Percentiles rank a stretch among this genome's conserved stretches.
Conservation (phyloP, 2,797 vertebrate genomes). For the Gambelia wislizenii region DNA sequence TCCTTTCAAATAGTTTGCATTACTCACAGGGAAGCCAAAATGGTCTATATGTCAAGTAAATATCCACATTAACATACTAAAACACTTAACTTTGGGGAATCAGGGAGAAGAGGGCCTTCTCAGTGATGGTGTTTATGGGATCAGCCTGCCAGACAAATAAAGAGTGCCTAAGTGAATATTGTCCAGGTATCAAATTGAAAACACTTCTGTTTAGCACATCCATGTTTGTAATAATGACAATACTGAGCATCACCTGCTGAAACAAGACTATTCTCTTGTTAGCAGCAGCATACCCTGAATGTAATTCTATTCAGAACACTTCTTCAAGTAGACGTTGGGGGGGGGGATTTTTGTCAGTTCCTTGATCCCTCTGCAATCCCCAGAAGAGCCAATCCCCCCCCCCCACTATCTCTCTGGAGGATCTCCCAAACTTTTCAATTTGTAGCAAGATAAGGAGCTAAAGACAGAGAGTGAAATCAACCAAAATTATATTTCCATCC, state of each 20-base stretch:
- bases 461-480: too few species aligned
- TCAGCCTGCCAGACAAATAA: not conserved
- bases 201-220: not conserved
- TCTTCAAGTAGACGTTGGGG: too few species aligned
- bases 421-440: too few species aligned
- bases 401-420: too few species aligned
- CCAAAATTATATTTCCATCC: too few species aligned
- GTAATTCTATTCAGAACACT: not conserved
- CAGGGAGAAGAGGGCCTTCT: not conserved
- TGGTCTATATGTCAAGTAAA: constrained; percentile 27
- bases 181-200: not conserved
- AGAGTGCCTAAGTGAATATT: not conserved
- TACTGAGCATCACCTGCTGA: too few species aligned
- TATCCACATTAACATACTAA: not conserved
- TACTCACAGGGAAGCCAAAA: constrained; percentile 55
- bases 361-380: not conserved
- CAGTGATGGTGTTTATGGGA: not conserved
- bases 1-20: constrained; percentile 64
- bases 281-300: not conserved
- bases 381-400: not conserved
- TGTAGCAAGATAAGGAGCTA: too few species aligned
- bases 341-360: not conserved
- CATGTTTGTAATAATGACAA: not conserved
- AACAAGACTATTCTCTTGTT: not conserved
- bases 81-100: not conserved